Percentiles rank a stretch among this genome's conserved stretches.
These are phyloP conservation scores for Drosophila ananassae DNA, from an alignment of 1,140 invertebrate species.

Conservation along the genomic window DNA sequence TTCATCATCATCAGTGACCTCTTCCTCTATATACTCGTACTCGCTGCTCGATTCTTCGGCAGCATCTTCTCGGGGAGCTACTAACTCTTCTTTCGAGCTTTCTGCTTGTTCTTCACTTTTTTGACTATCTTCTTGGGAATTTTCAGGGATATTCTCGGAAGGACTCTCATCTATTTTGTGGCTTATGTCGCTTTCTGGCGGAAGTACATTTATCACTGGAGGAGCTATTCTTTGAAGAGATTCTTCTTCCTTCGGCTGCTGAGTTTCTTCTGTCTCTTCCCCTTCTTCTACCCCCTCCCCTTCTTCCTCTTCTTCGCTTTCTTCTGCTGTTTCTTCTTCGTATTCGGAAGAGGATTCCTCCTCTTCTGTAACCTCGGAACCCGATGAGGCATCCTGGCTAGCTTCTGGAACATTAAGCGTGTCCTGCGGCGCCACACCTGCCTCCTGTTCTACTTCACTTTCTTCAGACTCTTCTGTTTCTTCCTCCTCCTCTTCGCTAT, in stretches of 20 bases:
- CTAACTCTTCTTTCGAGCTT: slow-evolving; percentile 8
- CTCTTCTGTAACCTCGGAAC: slow-evolving; percentile 32
- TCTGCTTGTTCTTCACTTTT: slow-evolving; percentile 9
- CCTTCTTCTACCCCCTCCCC: slow-evolving; percentile 7
- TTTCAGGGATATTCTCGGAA: neutral
- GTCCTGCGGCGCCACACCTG: neutral
- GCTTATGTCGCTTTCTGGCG: slow-evolving; percentile 43
- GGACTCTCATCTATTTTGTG: slow-evolving; percentile 27
- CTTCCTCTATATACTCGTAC: slow-evolving; percentile 63
- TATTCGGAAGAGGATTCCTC: slow-evolving; percentile 57
- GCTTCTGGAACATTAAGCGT: slow-evolving; percentile 4
- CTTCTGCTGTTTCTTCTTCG: slow-evolving; percentile 54
- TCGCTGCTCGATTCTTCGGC: slow-evolving; percentile 30
- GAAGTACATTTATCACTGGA: slow-evolving; percentile 60
- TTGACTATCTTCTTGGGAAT: neutral
- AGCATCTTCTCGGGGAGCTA: slow-evolving; percentile 12
- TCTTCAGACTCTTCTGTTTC: neutral
- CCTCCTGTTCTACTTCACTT: slow-evolving; percentile 4
- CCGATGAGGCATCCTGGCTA: slow-evolving; percentile 7
- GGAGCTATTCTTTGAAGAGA: slow-evolving; percentile 5
- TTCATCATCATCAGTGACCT: slow-evolving; percentile 53
- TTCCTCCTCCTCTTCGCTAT: slow-evolving; percentile 35
- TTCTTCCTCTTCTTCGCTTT: slow-evolving; percentile 51
- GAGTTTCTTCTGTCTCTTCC: neutral
- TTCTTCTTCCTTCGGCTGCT: neutral